Evolutionary conservation across 2,797 vertebrate species (phyloP).

Genomic region (Sebastes ruberrimus): DNA sequence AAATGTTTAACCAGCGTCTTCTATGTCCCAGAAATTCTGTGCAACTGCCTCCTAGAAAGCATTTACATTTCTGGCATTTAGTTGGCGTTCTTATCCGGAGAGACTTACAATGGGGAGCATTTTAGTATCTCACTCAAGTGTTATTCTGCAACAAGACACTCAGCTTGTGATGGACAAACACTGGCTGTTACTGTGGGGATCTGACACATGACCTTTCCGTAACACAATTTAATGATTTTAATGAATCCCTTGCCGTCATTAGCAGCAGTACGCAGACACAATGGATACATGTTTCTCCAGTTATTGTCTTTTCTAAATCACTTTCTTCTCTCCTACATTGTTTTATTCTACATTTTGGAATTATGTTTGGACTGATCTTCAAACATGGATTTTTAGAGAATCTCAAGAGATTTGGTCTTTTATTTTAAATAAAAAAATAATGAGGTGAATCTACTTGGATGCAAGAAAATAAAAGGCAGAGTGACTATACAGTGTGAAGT

Average conservation of each 20-base stretch:
- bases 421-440: not conserved
- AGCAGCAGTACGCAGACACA: not conserved
- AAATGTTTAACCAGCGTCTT: constrained; percentile 1
- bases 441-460: not conserved
- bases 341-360: not conserved
- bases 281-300: not conserved
- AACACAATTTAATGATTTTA: not conserved
- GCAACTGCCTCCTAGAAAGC: not conserved
- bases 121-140: constrained; percentile 5
- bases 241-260: not conserved
- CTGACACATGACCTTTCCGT: constrained; percentile 6
- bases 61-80: constrained; percentile 38
- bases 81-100: constrained; percentile 6
- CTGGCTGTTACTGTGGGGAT: not conserved
- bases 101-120: not conserved
- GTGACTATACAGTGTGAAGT: not conserved
- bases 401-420: not conserved
- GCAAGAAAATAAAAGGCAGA: not conserved
- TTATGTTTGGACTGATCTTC: constrained; percentile 6
- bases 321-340: not conserved
- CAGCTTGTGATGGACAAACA: constrained; percentile 5
- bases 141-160: not conserved
- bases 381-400: not conserved
- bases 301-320: not conserved
- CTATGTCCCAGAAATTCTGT: not conserved